Base-by-base conservation (phyloP, 2,113 vertebrate genomes). In the Gymnarchus niloticus region DNA sequence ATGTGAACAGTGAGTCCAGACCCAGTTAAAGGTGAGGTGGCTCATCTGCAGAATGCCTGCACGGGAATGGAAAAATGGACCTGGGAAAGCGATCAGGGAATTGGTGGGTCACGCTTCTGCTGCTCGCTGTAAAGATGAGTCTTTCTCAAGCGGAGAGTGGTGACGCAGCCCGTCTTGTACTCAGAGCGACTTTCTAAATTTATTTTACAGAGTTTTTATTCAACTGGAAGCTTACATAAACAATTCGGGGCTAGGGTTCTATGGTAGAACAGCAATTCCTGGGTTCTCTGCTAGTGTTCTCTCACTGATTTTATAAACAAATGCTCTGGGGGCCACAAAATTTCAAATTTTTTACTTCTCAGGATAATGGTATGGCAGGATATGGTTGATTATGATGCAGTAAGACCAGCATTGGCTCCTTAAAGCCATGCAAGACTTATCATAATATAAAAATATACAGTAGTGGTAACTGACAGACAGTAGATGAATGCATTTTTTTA, bases 61-160 rank as follows among this genome's bases (percentile, higher is more conserved):
- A 48, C 80, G 2, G 80, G 80, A 87, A 56, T 81, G 83, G 44
- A 85, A 54, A 82, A 54, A 21, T 10, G 41, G 51, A n/a, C 0
- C 46, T 85, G 86, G 83, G 37, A 85, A 85, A 82, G 46, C 44
- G 46, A 84, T 85, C 83, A 87, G 46, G 81, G 56, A 49, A 56
- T 44, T 33, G 28, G n/a, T 41, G 3, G 3, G 76, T 37, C 21
- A 9, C 12, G 0, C 65, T 73, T 6, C 65, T 41, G 65, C 65
- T 73, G 44, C 37, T 78, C 23, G 44, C 76, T 37, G 41, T 78
- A 41, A 48, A 78, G 23, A 1, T 0, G 44, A 78, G 76, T 46
- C 46, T n/a, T 19, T 78, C 76, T 8, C 41, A 6, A 37, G 19
- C 44, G 9, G 76, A n/a, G 41, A 48, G 76, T 2, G 44, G 21